Base-by-base conservation (phyloP, 2,113 vertebrate species). In the Cyanocitta stelleri region DNA sequence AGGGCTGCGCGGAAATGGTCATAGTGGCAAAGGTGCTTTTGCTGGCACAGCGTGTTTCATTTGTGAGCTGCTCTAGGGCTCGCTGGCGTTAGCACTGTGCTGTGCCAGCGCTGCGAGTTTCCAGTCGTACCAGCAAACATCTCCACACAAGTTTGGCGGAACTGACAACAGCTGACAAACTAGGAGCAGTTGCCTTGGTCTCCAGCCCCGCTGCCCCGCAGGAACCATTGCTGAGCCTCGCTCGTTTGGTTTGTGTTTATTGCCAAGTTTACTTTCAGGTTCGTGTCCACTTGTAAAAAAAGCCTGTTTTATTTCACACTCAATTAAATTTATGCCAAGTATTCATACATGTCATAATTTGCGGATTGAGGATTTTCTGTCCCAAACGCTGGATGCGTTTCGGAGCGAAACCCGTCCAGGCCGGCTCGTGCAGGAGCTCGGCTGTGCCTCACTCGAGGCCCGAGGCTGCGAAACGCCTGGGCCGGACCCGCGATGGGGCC, bases 361-460 rank as follows among this genome's bases (percentile, higher is more conserved):
- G 29, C 1, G 17, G 16, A 20, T 1, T 3, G 2, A 21, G 37
- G 43, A 1, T 32, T 64, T 59, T 33, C 64, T 69, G 0, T 3
- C n/a, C 3, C n/a, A 12, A 76, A 37, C 6, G 20, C 44, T 6
- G n/a, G 3, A 18, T 0, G 3, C 5, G 2, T 21, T 39, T 23
- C 2, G 15, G 85, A 46, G 61, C 46, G 3, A 18, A 44, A 32
- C 58, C 19, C 58, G 55, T 12, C 33, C 2, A 3, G 41, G 16
- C 30, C 46, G 1, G 5, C 8, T 32, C 29, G 46, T 10, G 39
- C 26, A 16, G 7, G 23, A 37, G 1, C 37, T 15, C 30, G 18
- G 7, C 18, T 0, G 29, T 4, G 72, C 67, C 27, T 7, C 61
- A 1, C 55, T 7, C 1, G 35, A 3, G 63, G 46, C 64, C 4